Evolutionary conservation across 2,113 vertebrate genomes (phyloP).

Genomic region (Fukomys damarensis): DNA sequence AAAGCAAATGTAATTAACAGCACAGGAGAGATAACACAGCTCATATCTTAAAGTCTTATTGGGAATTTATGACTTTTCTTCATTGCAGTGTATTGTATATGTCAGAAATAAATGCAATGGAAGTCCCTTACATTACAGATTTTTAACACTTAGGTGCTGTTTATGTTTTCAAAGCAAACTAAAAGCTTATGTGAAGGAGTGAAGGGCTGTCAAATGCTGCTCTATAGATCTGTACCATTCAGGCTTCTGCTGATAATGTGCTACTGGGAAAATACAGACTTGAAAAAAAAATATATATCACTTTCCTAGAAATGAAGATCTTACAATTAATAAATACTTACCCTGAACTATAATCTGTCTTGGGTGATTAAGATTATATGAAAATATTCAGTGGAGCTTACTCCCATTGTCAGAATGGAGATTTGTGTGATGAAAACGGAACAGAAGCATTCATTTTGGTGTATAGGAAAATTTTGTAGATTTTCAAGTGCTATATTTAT

Average conservation of each 20-base stretch:
- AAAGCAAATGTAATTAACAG: conserved; percentile 54
- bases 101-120: neutral
- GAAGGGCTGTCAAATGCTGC: neutral
- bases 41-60: conserved; percentile 18
- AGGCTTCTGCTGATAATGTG: neutral
- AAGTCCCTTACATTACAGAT: neutral
- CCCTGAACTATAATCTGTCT: neutral
- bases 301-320: neutral
- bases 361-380: neutral
- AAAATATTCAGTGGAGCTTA: neutral
- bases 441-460: neutral
- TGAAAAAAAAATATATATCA: neutral
- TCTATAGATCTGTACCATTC: neutral
- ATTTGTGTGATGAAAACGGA: neutral
- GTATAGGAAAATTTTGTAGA: neutral
- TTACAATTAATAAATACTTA: neutral
- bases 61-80: conserved; percentile 31
- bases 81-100: neutral
- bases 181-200: neutral
- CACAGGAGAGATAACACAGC: neutral
- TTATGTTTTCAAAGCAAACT: neutral
- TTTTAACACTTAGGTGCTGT: neutral
- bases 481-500: neutral
- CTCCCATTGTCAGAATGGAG: neutral
- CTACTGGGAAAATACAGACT: neutral